These are phyloP conservation scores for Lutraria rhynchaena DNA, from an alignment of 1,140 invertebrate genomes.

Conservation along the genomic window DNA sequence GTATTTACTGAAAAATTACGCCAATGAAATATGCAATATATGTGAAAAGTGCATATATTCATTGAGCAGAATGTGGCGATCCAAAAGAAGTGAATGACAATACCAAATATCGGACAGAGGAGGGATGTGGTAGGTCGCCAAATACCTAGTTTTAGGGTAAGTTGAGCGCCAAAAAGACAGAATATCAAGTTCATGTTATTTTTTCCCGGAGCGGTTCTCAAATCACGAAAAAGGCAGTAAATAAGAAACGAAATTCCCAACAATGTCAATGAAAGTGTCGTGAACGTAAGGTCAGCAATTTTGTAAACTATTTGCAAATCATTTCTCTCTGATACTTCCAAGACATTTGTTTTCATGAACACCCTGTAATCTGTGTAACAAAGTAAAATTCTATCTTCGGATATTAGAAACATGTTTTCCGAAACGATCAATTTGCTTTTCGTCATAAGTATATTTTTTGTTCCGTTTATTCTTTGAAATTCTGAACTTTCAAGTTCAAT, in stretches of 20 bases:
- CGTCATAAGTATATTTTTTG: neutral
- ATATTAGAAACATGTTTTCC: neutral
- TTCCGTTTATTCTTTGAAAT: neutral
- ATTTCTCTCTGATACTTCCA: too few relatives aligned
- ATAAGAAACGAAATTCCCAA: constrained; percentile 80
- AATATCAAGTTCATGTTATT: constrained; percentile 81
- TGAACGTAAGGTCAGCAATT: constrained; percentile 54
- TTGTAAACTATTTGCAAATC: neutral
- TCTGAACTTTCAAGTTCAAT: neutral
- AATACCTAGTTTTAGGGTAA: constrained; percentile 79
- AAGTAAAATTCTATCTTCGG: neutral
- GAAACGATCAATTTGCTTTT: neutral
- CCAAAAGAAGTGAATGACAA: constrained; percentile 94
- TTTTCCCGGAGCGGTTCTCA: constrained; percentile 82
- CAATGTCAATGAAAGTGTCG: constrained; percentile 80
- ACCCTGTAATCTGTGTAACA: neutral
- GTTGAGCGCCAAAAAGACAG: constrained; percentile 80
- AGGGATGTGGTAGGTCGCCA: neutral
- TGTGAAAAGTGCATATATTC: constrained; percentile 90
- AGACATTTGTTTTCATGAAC: neutral
- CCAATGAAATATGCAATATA: constrained; percentile 83
- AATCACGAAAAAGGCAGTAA: constrained; percentile 77
- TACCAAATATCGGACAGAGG: constrained; percentile 84
- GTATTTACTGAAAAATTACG: neutral
- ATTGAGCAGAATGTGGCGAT: constrained; percentile 96